A percentile compares a stretch with the other conserved stretches of the same genome.
Conservation (phyloP, 2,888 invertebrate genomes). For the Stenodera caucasica region DNA sequence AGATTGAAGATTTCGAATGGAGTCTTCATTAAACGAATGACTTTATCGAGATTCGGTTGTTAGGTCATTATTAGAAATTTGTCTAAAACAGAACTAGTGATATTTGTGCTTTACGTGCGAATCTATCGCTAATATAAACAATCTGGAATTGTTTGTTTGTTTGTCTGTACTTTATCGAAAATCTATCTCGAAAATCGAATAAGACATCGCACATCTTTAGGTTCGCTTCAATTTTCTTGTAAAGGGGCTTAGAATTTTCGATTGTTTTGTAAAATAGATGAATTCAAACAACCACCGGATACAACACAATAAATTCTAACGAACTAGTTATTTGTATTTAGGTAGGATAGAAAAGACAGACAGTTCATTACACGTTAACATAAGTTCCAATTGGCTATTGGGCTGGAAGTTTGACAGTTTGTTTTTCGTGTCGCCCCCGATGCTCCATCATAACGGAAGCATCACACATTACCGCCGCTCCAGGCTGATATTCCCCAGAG, state of each 20-base stretch:
- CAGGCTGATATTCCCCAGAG: constrained; percentile 29
- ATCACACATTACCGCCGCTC: constrained; percentile 33
- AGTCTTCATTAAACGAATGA: too few relatives aligned
- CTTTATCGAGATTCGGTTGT: too few relatives aligned
- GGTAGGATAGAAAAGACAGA: constrained; percentile 19
- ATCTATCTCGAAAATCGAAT: constrained; percentile 1
- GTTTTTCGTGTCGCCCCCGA: constrained; percentile 27
- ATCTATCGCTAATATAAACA: background rate
- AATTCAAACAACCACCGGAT: constrained; percentile 20
- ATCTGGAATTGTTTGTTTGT: background rate
- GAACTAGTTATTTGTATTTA: constrained; percentile 20
- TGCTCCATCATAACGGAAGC: constrained; percentile 33
- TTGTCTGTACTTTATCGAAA: background rate
- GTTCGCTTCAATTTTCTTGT: background rate
- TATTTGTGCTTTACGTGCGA: too few relatives aligned
- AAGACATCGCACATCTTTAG: background rate
- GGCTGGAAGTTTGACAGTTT: constrained; percentile 29
- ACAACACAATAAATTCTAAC: constrained; percentile 19
- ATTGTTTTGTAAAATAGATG: background rate
- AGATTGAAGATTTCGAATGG: too few relatives aligned
- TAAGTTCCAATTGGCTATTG: constrained; percentile 16
- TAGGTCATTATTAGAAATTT: too few relatives aligned
- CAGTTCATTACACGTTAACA: constrained; percentile 26
- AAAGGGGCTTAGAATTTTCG: too few relatives aligned
- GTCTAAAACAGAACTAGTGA: too few relatives aligned